Conservation (phyloP, 2,888 invertebrate species). For the Lottia scabra region DNA sequence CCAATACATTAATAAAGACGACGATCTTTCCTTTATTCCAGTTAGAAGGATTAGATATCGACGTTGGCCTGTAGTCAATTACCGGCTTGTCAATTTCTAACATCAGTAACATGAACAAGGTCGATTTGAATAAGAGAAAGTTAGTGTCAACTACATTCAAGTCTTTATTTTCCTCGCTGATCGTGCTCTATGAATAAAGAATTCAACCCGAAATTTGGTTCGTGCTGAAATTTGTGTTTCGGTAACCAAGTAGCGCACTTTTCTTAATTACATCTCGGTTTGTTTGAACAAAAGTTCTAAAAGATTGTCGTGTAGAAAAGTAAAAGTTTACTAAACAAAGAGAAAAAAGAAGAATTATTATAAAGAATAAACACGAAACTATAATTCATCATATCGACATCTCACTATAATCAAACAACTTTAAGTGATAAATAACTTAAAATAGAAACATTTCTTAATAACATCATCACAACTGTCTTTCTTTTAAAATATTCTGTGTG, state of each 20-base stretch:
- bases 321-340: conserved; percentile 29
- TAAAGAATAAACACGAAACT: neutral
- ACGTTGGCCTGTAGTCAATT: conserved; percentile 4
- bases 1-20: conserved; percentile 31
- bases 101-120: neutral
- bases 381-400: neutral
- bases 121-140: neutral
- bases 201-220: neutral
- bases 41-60: conserved; percentile 29
- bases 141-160: conserved; percentile 2
- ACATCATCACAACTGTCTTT: no score
- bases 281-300: conserved; percentile 18
- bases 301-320: conserved; percentile 24
- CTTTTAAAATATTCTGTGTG: conserved; percentile 6
- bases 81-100: conserved; percentile 1
- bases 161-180: neutral
- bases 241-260: conserved; percentile 12
- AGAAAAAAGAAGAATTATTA: conserved; percentile 9
- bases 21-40: conserved; percentile 19
- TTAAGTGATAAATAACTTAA: no score
- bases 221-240: conserved; percentile 17
- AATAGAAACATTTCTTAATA: no score
- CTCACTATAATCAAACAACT: no score
- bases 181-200: neutral
- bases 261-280: conserved; percentile 25